Evolutionary conservation across 1,140 invertebrate genomes (phyloP).

Genomic region (Cherax quadricarinatus): DNA sequence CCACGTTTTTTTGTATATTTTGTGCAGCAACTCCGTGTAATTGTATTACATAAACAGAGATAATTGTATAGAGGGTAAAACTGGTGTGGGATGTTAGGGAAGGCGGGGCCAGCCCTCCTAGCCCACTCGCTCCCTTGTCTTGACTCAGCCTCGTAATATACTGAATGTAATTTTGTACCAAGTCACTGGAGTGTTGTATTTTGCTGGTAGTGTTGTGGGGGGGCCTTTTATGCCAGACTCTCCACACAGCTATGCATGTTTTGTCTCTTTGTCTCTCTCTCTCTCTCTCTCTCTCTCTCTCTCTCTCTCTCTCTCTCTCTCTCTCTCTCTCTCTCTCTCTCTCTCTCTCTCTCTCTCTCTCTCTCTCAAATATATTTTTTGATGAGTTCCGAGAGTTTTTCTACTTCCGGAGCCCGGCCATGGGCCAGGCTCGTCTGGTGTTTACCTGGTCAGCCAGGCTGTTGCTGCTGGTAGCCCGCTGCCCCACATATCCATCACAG

Average conservation of each 20-base stretch:
- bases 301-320: too few relatives aligned
- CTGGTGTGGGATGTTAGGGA: not conserved
- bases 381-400: too few relatives aligned
- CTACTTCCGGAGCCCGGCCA: too few relatives aligned
- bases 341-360: too few relatives aligned
- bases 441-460: too few relatives aligned
- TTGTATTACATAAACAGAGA: not conserved
- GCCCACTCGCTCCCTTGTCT: not conserved
- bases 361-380: too few relatives aligned
- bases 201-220: not conserved
- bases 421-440: too few relatives aligned
- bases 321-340: too few relatives aligned
- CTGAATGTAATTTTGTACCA: slow-evolving; percentile 17
- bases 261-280: too few relatives aligned
- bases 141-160: not conserved
- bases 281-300: too few relatives aligned
- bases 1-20: not conserved
- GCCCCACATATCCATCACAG: too few relatives aligned
- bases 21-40: not conserved
- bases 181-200: slow-evolving; percentile 17
- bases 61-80: not conserved
- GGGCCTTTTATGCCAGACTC: slow-evolving; percentile 4
- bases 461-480: too few relatives aligned
- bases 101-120: not conserved
- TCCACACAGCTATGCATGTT: not conserved